A percentile compares a stretch with the other conserved stretches of the same genome.
These are phyloP conservation scores for Caenorhabditis sinica DNA, from an alignment of 2,888 invertebrate species.

Conservation along the genomic window DNA sequence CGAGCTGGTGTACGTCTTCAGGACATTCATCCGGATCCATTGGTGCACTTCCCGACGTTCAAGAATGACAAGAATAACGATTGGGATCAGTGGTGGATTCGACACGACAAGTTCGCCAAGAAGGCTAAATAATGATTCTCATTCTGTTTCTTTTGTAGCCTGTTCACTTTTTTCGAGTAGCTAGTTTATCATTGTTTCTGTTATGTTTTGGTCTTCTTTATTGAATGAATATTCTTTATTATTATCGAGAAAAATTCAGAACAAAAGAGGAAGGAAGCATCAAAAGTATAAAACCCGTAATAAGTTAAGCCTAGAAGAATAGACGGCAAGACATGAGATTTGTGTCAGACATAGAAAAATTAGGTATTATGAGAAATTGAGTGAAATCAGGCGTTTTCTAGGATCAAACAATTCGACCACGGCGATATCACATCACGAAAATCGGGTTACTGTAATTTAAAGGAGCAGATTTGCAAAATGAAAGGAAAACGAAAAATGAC, in stretches of 20 bases:
- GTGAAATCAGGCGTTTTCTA: too few species aligned
- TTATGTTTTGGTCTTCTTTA: slow-evolving; percentile 1
- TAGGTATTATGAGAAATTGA: too few species aligned
- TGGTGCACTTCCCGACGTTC: slow-evolving; percentile 79
- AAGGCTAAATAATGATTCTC: slow-evolving; percentile 73
- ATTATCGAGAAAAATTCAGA: neutral
- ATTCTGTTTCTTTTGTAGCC: slow-evolving; percentile 3
- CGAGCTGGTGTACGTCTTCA: slow-evolving; percentile 76
- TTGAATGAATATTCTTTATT: slow-evolving; percentile 6
- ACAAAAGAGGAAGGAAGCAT: neutral
- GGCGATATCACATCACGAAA: too few species aligned
- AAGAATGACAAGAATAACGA: slow-evolving; percentile 78
- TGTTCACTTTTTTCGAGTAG: too few species aligned
- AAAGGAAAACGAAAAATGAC: too few species aligned
- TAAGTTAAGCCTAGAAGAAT: neutral
- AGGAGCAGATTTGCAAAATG: too few species aligned
- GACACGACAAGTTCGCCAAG: slow-evolving; percentile 79
- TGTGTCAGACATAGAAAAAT: slow-evolving; percentile 33
- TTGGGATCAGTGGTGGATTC: slow-evolving; percentile 82
- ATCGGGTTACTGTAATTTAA: too few species aligned
- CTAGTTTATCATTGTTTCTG: slow-evolving; percentile 33
- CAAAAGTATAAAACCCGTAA: slow-evolving; percentile 59
- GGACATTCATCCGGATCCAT: slow-evolving; percentile 79
- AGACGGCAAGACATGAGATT: slow-evolving; percentile 51
- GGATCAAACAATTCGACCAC: too few species aligned